Conservation (phyloP, 1,140 invertebrate species). For the Drosophila chauvacae region DNA sequence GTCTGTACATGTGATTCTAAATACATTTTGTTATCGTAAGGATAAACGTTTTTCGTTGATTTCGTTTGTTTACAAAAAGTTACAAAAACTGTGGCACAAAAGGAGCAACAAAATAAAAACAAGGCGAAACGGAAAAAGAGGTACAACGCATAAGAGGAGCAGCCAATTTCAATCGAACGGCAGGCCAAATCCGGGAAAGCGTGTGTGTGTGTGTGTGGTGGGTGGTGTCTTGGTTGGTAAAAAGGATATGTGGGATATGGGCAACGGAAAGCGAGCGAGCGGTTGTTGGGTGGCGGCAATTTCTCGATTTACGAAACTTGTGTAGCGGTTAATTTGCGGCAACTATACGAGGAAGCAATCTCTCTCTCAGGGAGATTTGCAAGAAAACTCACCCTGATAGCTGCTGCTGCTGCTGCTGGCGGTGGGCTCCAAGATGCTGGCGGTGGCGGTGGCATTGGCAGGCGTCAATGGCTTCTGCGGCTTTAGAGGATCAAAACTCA, state of each 20-base stretch:
- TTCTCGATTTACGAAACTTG: slow-evolving; percentile 69
- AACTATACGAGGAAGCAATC: slow-evolving; percentile 55
- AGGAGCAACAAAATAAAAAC: slow-evolving; percentile 8
- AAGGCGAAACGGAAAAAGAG: slow-evolving; percentile 44
- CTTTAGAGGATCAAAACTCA: slow-evolving; percentile 90
- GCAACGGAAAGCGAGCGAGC: slow-evolving; percentile 60
- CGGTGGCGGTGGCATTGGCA: slow-evolving; percentile 3
- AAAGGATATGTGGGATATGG: slow-evolving; percentile 10
- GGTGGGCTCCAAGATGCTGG: slow-evolving; percentile 17
- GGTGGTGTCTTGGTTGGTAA: slow-evolving; percentile 4
- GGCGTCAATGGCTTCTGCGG: slow-evolving; percentile 87
- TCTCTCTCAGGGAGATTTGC: slow-evolving; percentile 1
- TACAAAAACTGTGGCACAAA: slow-evolving; percentile 29
- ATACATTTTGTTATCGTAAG: slow-evolving; percentile 83
- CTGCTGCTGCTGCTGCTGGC: slow-evolving; percentile 1
- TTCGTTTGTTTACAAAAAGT: slow-evolving; percentile 19
- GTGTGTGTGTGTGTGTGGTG: slow-evolving; percentile 1
- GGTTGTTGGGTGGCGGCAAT: slow-evolving; percentile 62
- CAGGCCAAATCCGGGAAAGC: slow-evolving; percentile 82
- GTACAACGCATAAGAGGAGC: slow-evolving; percentile 40
- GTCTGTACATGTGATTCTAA: slow-evolving; percentile 87
- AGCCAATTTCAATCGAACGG: slow-evolving; percentile 65
- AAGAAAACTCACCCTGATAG: slow-evolving; percentile 16
- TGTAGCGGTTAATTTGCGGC: slow-evolving; percentile 76
- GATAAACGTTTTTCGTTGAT: slow-evolving; percentile 65